phyloP scores from a whole-genome alignment of 2,113 vertebrate species.

The Synodontis membranacea region DNA sequence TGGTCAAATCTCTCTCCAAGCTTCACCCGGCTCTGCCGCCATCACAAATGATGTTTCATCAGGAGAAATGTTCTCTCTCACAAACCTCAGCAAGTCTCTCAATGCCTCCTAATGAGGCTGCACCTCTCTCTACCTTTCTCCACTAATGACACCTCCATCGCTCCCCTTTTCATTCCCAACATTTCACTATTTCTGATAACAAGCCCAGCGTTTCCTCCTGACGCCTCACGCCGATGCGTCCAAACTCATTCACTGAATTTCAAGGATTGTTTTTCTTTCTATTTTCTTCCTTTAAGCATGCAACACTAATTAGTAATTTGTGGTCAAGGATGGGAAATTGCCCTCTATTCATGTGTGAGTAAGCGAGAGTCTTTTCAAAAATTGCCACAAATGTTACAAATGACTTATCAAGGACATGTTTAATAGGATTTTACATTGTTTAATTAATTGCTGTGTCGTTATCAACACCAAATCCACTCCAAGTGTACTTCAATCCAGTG shows the following conservation, averaged over 20 bases:
- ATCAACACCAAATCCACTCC: background rate
- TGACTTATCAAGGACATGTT: background rate
- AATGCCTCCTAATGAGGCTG: constrained; percentile 40
- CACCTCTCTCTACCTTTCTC: constrained; percentile 5
- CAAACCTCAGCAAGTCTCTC: background rate
- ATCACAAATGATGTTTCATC: constrained; percentile 23
- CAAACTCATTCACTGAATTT: background rate
- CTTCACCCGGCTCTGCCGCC: constrained; percentile 7
- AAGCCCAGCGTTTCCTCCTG: constrained; percentile 2
- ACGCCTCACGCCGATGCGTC: background rate
- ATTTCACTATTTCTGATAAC: constrained; percentile 47
- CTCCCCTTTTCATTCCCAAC: constrained; percentile 18
- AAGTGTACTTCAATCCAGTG: background rate
- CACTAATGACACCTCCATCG: constrained; percentile 30
- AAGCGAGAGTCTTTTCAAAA: background rate
- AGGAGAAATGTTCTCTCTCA: constrained; percentile 23
- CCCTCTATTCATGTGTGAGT: background rate
- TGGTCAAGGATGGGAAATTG: background rate
- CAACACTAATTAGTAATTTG: constrained; percentile 21
- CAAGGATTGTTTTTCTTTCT: background rate
- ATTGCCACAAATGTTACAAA: background rate
- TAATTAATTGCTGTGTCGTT: background rate
- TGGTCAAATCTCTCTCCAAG: background rate
- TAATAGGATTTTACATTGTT: background rate
- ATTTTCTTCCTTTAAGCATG: background rate